phyloP scores from a whole-genome alignment of 2,888 invertebrate species.

The Macrophya alboannulata region DNA sequence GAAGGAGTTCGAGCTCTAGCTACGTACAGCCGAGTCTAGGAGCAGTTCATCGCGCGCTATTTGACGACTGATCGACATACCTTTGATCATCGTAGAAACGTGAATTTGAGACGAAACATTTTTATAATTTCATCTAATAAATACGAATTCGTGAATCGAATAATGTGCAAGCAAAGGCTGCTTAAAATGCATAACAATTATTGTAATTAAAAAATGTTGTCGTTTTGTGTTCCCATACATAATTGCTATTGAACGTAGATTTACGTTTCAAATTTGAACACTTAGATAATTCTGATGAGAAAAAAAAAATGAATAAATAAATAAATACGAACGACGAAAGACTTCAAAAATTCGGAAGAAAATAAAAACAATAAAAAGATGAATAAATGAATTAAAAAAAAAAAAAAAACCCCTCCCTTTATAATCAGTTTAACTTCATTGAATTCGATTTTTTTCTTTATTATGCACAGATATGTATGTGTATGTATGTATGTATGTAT shows the following conservation, averaged over 20 bases:
- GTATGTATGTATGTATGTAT: not conserved
- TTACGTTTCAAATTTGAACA: not conserved
- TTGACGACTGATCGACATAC: slow-evolving; percentile 70
- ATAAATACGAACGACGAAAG: not conserved
- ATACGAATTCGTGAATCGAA: not conserved
- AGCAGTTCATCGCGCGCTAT: slow-evolving; percentile 77
- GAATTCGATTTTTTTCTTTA: not conserved
- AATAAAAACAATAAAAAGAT: not conserved
- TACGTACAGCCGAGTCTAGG: slow-evolving; percentile 77
- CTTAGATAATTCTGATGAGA: not conserved
- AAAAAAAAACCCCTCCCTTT: not conserved
- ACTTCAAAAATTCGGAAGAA: not conserved
- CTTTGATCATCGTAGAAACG: slow-evolving; percentile 10
- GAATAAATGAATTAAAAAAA: not conserved
- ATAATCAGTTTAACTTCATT: not conserved
- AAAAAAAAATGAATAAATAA: too few species aligned
- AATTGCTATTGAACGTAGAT: not conserved
- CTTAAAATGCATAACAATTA: not conserved
- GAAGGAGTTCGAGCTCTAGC: slow-evolving; percentile 74
- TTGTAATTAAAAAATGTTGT: not conserved
- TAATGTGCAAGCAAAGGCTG: not conserved
- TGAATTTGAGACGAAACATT: slow-evolving; percentile 11
- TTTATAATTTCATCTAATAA: slow-evolving; percentile 10
- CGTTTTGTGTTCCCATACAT: slow-evolving; percentile 5
- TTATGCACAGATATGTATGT: not conserved